Evolutionary conservation across 2,797 vertebrate species (phyloP), one percentile per base, ranked within the genome.

Genomic region (Leontocebus nigricollis): DNA sequence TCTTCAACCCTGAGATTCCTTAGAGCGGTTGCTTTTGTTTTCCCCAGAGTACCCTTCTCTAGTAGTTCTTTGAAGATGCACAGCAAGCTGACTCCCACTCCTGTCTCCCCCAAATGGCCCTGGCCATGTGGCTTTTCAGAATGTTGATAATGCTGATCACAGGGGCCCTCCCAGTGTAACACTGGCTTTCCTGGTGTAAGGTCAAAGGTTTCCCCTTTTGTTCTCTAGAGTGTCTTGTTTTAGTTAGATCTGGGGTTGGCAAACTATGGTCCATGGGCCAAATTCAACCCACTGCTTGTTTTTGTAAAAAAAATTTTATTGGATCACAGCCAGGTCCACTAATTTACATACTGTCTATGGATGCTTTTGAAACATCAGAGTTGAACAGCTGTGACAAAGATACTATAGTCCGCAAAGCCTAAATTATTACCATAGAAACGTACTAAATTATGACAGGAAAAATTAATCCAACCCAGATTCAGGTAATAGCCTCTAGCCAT

Each of bases 221-320:
- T 11, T 36, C 39, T 64, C 39, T 64, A 52, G 79, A 64, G 30
- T 0, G 5, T 9, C 91, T 76, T 70, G 61, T 52, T 79, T 87
- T 48, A 26, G 2, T 61, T n/a, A 83, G 88, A 52, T 27, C 19
- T 17, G 27, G 41, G 72, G 9, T 86, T 17, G 13, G 90, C 76
- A 72, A 92, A 90, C 41, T 3, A 46, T 1, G 33, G 77, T 73
- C 91, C 9, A 0, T 1, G 22, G n/a, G 70, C 36, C 88, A 81
- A n/a, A 88, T n/a, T 14, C n/a, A 9, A 77, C 72, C 73, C 14
- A 50, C 41, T 46, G 72, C 64, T 67, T 52, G 7, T 24, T 76
- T 64, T 75, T 80, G 4, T 92, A 76, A 95, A 87, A 57, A 72
- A 59, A 96, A 81, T 67, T 84, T 90, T 55, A 70, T 6, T 44